Conservation (phyloP, 2,113 vertebrate species). For the Pampusana beccarii region DNA sequence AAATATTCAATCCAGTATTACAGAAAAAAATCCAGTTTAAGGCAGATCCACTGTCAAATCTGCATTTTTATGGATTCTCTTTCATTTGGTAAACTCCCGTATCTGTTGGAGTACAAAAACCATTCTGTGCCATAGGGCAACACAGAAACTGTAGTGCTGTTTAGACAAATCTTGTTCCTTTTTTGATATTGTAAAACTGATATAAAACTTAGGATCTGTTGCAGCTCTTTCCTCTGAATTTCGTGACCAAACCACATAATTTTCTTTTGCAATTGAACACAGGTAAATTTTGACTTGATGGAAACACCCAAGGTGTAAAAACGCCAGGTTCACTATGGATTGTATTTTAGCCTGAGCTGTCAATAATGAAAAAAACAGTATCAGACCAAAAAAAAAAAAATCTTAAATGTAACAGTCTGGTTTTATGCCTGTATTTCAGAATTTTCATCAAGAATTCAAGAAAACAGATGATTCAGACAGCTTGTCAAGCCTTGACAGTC, state of each 20-base stretch:
- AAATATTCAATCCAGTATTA: background rate
- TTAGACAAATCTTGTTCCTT: background rate
- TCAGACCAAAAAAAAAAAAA: background rate
- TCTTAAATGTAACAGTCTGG: background rate
- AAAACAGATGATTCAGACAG: constrained; percentile 80
- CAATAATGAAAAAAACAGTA: background rate
- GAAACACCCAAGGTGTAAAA: background rate
- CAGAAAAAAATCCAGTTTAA: background rate
- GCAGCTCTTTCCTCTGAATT: background rate
- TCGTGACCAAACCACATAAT: background rate
- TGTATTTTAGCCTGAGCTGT: background rate
- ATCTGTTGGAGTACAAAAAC: background rate
- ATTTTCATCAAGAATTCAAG: constrained; percentile 76
- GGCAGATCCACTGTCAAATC: background rate
- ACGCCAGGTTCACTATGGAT: background rate
- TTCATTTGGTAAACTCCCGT: background rate
- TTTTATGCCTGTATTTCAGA: constrained; percentile 75
- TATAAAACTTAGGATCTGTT: background rate
- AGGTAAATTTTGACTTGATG: background rate
- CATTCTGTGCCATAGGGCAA: background rate
- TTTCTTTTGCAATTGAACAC: background rate
- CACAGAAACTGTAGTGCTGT: background rate
- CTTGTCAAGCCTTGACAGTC: constrained; percentile 88
- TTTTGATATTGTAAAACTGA: background rate
- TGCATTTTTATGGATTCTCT: background rate